Base-by-base conservation (phyloP, 2,888 invertebrate species). In the Rotaria magnacalcarata region DNA sequence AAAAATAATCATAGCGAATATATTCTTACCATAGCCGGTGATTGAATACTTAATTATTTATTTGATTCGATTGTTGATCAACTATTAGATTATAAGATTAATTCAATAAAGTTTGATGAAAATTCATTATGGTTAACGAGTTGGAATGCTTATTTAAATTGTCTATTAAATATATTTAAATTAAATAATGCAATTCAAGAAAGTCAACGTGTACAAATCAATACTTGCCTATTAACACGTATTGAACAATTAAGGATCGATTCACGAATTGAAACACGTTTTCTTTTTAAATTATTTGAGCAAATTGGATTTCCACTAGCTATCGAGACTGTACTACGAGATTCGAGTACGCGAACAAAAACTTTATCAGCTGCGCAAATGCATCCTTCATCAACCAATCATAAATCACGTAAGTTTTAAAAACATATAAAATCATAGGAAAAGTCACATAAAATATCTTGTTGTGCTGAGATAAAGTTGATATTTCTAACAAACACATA, bases 131-230 rank as follows among this genome's bases (percentile, higher is more conserved):
- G 43, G 43, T 47, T 80, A 47, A 80, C 2, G 0, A 80, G 47
- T 80, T 80, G 80, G 80, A 80, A 80, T 80, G 43, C 80, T 0
- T 80, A 80, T 80, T 47, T 80, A n/a, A 43, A 80, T 47, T 24
- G n/a, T 80, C 47, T 80, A n/a, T 47, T 47, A 47, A 43, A 80
- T 34, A 67, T 67, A 27, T 67, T 67, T 34, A 67, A 67, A 67
- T 6, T 7, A 67, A 67, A 67, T 34, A 34, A 67, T 67, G 34
- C 14, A 27, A 67, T 67, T 14, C 16, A 67, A 19, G 67, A 67
- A 41, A 67, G 34, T 16, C 67, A 67, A 67, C 67, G 34, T 67
- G 67, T 41, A 19, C 34, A 34, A 1, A 67, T 67, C 0, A 67
- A 67, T 67, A 67, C 67, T 16, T 67, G 67, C 34, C 24, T 67